Evolutionary conservation across 2,113 vertebrate species (phyloP), one percentile per base, ranked within the genome.

Genomic region (Haemorhous mexicanus): DNA sequence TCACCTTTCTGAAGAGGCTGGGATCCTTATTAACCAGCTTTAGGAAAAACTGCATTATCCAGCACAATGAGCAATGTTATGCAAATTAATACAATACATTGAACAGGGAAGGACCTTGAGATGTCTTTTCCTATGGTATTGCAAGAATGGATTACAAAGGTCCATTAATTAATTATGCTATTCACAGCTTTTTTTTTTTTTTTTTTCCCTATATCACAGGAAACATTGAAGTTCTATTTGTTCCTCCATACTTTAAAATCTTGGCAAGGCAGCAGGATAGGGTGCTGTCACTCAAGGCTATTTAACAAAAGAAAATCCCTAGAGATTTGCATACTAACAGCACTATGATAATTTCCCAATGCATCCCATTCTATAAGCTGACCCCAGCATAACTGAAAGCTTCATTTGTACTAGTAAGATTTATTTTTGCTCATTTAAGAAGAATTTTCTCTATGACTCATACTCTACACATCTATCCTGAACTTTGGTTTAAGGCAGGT

Each of bases 41-140:
- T 77, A 55, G 56, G 41, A 75, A 87, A 75, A 91, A 56, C 6
- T 24, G 20, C 49, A 53, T 74, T 77, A 80, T 49, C 44, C 8
- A 44, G 20, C 49, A 79, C 7, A 70, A 58, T 43, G 47, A 92
- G 18, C 23, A 74, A 58, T 67, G 17, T 32, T 66, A 77, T 50
- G 39, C 2, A 15, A 49, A 85, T 90, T 70, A 70, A 72, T 55
- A 62, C 43, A 70, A 87, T 44, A 55, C 13, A 41, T 7, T 70
- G 61, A 94, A 82, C 8, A 58, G 19, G 44, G n/a, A 89, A 94
- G 67, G 53, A 94, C 84, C 84, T 94, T 95, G 87, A 95, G 44
- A 87, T 82, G 67, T 49, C 66, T 89, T 84, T 76, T 91, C 8
- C 35, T 52, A 32, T 17, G 8, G 44, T 64, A 81, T 56, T 91